Conservation (phyloP, 2,113 vertebrate genomes). For the Calonectris borealis region DNA sequence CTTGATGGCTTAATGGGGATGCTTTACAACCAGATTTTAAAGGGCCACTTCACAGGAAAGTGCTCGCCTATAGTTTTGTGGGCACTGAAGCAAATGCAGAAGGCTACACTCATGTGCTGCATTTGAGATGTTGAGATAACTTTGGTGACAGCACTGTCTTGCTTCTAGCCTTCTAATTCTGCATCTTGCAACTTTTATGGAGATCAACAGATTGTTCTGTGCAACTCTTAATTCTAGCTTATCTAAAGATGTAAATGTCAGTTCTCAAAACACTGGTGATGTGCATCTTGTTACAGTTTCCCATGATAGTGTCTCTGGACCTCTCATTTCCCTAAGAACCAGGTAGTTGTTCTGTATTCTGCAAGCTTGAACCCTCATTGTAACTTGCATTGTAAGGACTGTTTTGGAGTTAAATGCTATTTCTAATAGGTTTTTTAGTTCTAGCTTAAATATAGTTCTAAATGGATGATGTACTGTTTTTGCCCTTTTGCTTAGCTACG, state of each 20-base stretch:
- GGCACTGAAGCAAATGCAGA: background rate
- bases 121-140: background rate
- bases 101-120: background rate
- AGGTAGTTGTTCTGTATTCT: background rate
- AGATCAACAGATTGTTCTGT: background rate
- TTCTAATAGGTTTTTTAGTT: background rate
- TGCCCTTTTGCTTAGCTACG: slow-evolving; percentile 75
- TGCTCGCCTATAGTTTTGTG: background rate
- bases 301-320: background rate
- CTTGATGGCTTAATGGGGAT: background rate
- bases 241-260: background rate
- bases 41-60: background rate
- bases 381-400: background rate
- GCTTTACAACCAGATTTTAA: background rate
- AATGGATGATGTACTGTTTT: background rate
- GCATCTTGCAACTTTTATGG: accelerated
- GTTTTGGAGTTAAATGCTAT: background rate
- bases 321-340: background rate
- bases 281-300: background rate
- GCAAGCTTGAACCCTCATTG: background rate
- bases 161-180: background rate
- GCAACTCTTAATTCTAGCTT: background rate
- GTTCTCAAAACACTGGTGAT: background rate
- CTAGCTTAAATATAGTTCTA: background rate
- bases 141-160: background rate